phyloP scores from a whole-genome alignment of 1,140 invertebrate species.

The Drosophila sp. region DNA sequence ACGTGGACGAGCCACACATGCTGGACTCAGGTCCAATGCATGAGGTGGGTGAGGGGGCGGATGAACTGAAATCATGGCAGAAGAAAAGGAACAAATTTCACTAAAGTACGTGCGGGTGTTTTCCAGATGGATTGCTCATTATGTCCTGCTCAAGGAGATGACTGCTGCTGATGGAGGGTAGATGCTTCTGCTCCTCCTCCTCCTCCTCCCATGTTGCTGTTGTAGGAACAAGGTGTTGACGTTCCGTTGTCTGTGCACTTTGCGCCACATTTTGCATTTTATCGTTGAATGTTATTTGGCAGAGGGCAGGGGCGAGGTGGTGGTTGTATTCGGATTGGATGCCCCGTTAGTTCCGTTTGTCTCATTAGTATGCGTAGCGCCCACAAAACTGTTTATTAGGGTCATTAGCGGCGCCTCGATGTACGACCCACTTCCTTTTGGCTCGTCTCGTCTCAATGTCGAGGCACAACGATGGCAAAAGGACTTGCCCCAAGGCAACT shows the following conservation, averaged over 20 bases:
- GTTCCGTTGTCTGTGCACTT: slow-evolving; percentile 49
- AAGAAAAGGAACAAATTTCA: slow-evolving; percentile 52
- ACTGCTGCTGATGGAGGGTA: slow-evolving; percentile 1
- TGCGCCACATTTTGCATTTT: slow-evolving; percentile 48
- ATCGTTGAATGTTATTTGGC: not conserved
- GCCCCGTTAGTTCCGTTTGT: slow-evolving; percentile 38
- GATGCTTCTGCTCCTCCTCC: not conserved
- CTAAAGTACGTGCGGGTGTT: slow-evolving; percentile 81
- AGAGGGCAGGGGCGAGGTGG: not conserved
- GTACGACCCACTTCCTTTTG: slow-evolving; percentile 32
- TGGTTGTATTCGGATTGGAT: slow-evolving; percentile 36
- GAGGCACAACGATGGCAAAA: not conserved
- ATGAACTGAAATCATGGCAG: slow-evolving; percentile 48
- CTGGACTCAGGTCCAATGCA: slow-evolving; percentile 4
- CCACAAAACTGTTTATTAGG: slow-evolving; percentile 78
- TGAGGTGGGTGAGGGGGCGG: slow-evolving; percentile 38
- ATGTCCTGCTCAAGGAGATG: slow-evolving; percentile 42
- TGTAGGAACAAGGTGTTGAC: slow-evolving; percentile 65
- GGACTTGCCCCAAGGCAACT: not conserved
- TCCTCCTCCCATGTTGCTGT: not conserved
- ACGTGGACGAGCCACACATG: slow-evolving; percentile 38
- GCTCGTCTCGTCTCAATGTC: not conserved
- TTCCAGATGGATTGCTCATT: slow-evolving; percentile 78
- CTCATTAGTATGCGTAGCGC: slow-evolving; percentile 76
- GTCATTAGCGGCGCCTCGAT: slow-evolving; percentile 73